Base-by-base conservation (phyloP, 2,888 invertebrate species). In the Ctenicera cuprea region DNA sequence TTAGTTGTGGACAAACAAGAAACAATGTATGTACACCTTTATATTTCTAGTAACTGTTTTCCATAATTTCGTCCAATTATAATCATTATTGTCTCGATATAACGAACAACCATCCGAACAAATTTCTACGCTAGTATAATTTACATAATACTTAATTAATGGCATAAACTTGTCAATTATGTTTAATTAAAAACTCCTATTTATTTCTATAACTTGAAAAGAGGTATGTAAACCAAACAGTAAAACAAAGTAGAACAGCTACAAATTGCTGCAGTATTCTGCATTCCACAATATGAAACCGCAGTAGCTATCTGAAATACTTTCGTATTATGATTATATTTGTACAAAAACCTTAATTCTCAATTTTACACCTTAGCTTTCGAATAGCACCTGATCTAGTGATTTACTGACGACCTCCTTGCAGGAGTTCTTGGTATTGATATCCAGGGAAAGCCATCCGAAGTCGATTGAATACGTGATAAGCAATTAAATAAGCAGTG, bases 371-470 rank as follows among this genome's bases (percentile, higher is more conserved):
- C 41, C 12, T 26, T 16, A 38, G 38, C 59, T 59, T 59, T 59
- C 59, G 38, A 37, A 59, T 20, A 4, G 38, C 38, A 59, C 1
- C 41, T 41, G 41, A 59, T 59, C 12, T 33, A 59, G 59, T 59
- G 59, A 59, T 59, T 38, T 59, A 59, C 59, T 20, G 59, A n/a
- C 12, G 38, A 18, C 59, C 59, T 59, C 38, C 11, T 59, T 59
- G 59, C 59, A 14, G 54, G 9, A 52, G 9, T 26, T 26, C 48
- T 2, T 38, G 2, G n/a, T 38, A 12, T 3, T 14, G 1, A 30
- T 7, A 9, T n/a, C 33, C 38, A 38, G 59, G 16, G 59, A 59
- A 38, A 59, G 18, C 18, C 16, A 33, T 57, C 57, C 11, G 12
- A 57, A 7, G 16, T 14, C 57, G 14, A 57, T 18, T 30, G 5